Evolutionary conservation across 2,113 vertebrate genomes (phyloP).

Genomic region (Opisthocomus hoazin): DNA sequence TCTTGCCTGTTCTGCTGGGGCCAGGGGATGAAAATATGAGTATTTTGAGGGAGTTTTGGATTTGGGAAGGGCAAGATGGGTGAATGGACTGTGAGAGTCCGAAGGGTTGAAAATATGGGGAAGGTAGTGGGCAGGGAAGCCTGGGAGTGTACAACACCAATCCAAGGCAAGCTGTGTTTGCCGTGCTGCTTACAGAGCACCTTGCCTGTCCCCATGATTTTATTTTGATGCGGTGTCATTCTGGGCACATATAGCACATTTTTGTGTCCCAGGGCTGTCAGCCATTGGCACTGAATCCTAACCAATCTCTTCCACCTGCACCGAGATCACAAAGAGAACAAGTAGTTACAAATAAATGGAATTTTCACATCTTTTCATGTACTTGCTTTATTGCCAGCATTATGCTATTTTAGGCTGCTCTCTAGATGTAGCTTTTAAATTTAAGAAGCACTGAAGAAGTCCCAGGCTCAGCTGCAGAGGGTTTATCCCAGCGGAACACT

Average conservation of each 20-base stretch:
- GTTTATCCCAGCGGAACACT: neutral
- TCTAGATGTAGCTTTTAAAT: neutral
- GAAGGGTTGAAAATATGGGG: neutral
- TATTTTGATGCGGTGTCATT: neutral
- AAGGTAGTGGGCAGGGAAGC: neutral
- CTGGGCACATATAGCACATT: neutral
- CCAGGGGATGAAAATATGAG: neutral
- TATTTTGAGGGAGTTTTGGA: neutral
- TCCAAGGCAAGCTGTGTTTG: neutral
- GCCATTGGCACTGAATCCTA: neutral
- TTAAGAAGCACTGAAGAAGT: neutral
- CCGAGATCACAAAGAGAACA: slow-evolving; percentile 11
- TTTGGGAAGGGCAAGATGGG: neutral
- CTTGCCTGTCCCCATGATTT: neutral
- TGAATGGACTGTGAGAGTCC: neutral
- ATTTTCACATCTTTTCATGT: neutral
- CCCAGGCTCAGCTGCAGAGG: neutral
- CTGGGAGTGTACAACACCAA: neutral
- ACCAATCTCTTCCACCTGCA: neutral
- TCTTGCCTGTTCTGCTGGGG: neutral
- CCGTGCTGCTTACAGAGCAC: neutral
- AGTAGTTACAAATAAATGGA: slow-evolving; percentile 14
- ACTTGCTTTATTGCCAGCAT: neutral
- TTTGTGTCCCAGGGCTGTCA: neutral
- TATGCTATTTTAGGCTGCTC: neutral